A percentile compares a stretch with the other conserved stretches of the same genome.
Conservation (phyloP, 2,797 vertebrate species). For the Chelon labrosus region DNA sequence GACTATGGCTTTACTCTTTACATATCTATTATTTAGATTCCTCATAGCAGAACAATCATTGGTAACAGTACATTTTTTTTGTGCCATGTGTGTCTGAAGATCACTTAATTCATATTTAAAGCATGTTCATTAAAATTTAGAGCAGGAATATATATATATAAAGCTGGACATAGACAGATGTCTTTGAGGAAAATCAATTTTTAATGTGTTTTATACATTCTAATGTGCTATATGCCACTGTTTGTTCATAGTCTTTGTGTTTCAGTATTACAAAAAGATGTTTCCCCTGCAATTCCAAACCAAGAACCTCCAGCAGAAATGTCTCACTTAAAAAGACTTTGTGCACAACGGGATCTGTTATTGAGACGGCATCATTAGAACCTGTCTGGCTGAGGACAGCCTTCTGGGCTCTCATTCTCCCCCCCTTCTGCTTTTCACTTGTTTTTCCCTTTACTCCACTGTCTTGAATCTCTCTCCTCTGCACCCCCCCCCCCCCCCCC, state of each 20-base stretch:
- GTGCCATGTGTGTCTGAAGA: not conserved
- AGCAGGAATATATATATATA: not conserved
- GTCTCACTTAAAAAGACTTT: conserved; percentile 41
- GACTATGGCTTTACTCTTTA: not conserved
- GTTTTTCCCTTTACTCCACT: conserved; percentile 31
- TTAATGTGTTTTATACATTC: not conserved
- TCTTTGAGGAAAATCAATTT: not conserved
- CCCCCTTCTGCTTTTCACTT: conserved; percentile 31
- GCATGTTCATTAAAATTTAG: not conserved
- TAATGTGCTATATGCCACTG: not conserved
- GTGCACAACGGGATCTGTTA: conserved; percentile 50
- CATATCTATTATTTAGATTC: not conserved
- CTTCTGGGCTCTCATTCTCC: conserved; percentile 33
- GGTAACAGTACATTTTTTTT: no score
- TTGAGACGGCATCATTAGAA: conserved; percentile 64
- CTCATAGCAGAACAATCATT: not conserved
- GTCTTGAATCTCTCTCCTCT: conserved; percentile 20
- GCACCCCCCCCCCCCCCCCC: not conserved
- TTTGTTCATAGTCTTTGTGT: not conserved
- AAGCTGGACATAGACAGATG: not conserved
- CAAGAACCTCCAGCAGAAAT: conserved; percentile 10
- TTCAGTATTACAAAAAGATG: not conserved
- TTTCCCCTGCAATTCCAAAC: conserved; percentile 15
- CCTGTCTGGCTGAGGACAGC: conserved; percentile 48
- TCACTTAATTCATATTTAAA: not conserved